These are phyloP conservation scores for Cepaea nemoralis DNA, from an alignment of 1,140 invertebrate genomes.

Conservation along the genomic window DNA sequence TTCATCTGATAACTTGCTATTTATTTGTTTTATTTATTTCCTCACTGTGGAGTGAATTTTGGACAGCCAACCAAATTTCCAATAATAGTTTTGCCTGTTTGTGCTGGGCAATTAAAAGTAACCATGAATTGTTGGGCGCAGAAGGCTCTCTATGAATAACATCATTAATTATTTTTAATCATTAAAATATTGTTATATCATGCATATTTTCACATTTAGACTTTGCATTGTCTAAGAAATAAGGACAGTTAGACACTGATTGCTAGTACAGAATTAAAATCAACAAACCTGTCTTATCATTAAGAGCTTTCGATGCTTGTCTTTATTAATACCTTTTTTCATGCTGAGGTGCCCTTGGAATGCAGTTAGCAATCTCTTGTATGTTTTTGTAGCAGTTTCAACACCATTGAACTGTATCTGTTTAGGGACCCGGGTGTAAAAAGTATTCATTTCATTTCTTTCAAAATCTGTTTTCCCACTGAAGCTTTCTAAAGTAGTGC, in stretches of 20 bases:
- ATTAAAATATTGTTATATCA: not conserved
- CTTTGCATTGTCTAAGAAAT: constrained; percentile 8
- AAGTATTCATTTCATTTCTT: too few relatives aligned
- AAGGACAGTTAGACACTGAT: not conserved
- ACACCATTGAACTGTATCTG: constrained; percentile 2
- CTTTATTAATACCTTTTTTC: constrained; percentile 28
- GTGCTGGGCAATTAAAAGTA: not conserved
- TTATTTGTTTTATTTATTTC: not conserved
- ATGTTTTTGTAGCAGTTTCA: constrained; percentile 13
- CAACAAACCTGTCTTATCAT: not conserved
- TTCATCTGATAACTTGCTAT: not conserved
- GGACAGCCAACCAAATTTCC: not conserved
- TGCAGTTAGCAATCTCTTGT: constrained; percentile 25
- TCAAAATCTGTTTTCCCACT: not conserved
- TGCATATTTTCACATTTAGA: not conserved
- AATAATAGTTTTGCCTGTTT: not conserved
- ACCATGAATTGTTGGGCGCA: not conserved
- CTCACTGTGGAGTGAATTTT: not conserved
- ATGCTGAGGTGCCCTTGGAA: constrained; percentile 10
- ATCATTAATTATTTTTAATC: constrained; percentile 5
- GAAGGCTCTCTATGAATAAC: constrained; percentile 36
- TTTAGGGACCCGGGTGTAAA: constrained; percentile 1
- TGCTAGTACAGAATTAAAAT: not conserved
- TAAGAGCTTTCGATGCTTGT: constrained; percentile 12
- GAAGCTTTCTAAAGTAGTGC: constrained; percentile 14